Conservation (phyloP, 1,140 invertebrate genomes). For the Holcopasites calliopsidis region DNA sequence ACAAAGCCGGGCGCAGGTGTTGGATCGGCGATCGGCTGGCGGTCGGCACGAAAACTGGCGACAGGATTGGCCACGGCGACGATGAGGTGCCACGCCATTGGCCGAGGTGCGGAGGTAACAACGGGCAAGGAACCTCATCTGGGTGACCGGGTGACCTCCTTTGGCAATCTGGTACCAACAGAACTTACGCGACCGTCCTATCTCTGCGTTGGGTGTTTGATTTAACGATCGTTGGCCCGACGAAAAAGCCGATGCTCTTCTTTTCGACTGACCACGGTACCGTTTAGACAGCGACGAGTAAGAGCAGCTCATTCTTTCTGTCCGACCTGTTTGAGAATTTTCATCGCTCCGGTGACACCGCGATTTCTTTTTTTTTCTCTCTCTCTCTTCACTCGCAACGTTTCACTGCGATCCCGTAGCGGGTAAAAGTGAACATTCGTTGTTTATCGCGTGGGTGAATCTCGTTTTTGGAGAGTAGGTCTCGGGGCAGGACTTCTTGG, state of each 20-base stretch:
- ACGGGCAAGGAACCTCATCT: conserved; percentile 76
- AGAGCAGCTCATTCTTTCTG: background rate
- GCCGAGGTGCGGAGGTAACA: conserved; percentile 55
- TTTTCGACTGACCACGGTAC: conserved; percentile 5
- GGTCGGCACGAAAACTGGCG: conserved; percentile 66
- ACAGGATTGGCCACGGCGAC: conserved; percentile 72
- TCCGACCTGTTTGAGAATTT: background rate
- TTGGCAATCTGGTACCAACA: conserved; percentile 53
- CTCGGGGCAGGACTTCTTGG: background rate
- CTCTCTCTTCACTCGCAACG: no score
- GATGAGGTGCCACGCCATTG: conserved; percentile 58
- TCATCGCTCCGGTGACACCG: background rate
- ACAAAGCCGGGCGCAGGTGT: conserved; percentile 67
- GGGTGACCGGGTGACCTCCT: conserved; percentile 78
- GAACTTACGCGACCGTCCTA: conserved; percentile 33
- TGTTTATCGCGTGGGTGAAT: background rate
- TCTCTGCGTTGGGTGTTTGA: no score
- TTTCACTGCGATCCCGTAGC: background rate
- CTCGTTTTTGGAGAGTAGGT: background rate
- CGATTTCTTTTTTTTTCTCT: background rate
- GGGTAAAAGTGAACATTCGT: conserved; percentile 25
- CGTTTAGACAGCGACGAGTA: conserved; percentile 1
- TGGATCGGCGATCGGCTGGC: conserved; percentile 61
- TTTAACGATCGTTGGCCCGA: no score
- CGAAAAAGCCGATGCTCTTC: conserved; percentile 18